Conservation (phyloP, 2,888 invertebrate species). For the Macrophya alboannulata region DNA sequence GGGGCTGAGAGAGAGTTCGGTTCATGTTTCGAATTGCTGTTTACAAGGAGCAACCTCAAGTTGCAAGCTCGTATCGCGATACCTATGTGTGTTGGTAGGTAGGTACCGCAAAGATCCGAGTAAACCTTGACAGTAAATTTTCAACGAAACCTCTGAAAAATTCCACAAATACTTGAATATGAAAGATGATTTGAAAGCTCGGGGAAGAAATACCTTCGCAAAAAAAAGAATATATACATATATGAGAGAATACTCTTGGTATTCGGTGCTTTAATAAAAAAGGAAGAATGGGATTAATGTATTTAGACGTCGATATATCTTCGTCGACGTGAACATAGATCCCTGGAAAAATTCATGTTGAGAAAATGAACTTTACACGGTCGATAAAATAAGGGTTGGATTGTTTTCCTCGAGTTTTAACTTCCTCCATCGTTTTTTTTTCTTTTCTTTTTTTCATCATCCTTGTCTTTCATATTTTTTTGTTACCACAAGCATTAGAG, state of each 20-base stretch:
- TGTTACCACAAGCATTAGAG: constrained; percentile 20
- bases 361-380: background rate
- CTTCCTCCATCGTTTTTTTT: background rate
- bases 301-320: background rate
- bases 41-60: background rate
- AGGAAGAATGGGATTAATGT: background rate
- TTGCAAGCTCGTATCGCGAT: background rate
- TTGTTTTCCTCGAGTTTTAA: background rate
- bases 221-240: background rate
- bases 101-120: background rate
- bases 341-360: background rate
- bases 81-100: background rate
- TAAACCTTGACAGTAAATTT: constrained; percentile 14
- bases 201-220: background rate
- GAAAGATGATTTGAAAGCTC: constrained; percentile 34
- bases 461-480: background rate
- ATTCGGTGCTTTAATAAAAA: background rate
- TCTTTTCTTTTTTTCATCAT: background rate
- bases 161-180: constrained; percentile 35
- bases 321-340: background rate
- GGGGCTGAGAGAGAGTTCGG: background rate
- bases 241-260: constrained; percentile 1
- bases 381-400: background rate
- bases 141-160: constrained; percentile 4
- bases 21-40: constrained; percentile 20